These are phyloP conservation scores for Neodiprion virginianus DNA, from an alignment of 1,140 invertebrate species.

Conservation along the genomic window DNA sequence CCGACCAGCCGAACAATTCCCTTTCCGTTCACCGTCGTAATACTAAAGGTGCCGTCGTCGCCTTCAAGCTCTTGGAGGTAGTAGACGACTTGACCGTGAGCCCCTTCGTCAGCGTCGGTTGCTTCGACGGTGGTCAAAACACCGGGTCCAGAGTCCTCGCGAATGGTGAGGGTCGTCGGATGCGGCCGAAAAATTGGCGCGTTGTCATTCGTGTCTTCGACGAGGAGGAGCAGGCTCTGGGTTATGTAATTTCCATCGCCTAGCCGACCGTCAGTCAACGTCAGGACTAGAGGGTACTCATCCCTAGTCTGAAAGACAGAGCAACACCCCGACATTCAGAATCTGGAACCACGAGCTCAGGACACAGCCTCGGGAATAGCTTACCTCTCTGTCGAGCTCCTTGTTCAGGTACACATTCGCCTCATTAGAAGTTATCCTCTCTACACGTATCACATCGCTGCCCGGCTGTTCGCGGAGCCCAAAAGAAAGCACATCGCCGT, in stretches of 20 bases:
- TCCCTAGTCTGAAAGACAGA: slow-evolving; percentile 71
- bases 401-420: slow-evolving; percentile 88
- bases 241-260: slow-evolving; percentile 89
- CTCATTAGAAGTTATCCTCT: slow-evolving; percentile 79
- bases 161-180: slow-evolving; percentile 79
- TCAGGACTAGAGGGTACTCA: slow-evolving; percentile 88
- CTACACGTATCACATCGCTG: slow-evolving; percentile 83
- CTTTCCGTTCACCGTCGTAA: slow-evolving; percentile 86
- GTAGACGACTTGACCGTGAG: slow-evolving; percentile 85
- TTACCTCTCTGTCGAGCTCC: slow-evolving; percentile 88
- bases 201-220: slow-evolving; percentile 94
- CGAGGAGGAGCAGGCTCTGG: slow-evolving; percentile 85
- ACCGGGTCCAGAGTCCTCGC: slow-evolving; percentile 77
- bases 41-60: slow-evolving; percentile 78
- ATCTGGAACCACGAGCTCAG: slow-evolving; percentile 28
- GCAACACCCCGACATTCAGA: slow-evolving; percentile 19
- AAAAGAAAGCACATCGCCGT: slow-evolving; percentile 84
- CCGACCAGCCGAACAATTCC: slow-evolving; percentile 82
- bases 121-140: slow-evolving; percentile 85
- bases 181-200: slow-evolving; percentile 87
- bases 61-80: slow-evolving; percentile 81
- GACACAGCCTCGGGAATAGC: slow-evolving; percentile 24
- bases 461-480: slow-evolving; percentile 80
- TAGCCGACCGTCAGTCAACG: slow-evolving; percentile 86
- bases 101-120: slow-evolving; percentile 87